Conservation (phyloP, 2,113 vertebrate genomes). For the Columbina picui region DNA sequence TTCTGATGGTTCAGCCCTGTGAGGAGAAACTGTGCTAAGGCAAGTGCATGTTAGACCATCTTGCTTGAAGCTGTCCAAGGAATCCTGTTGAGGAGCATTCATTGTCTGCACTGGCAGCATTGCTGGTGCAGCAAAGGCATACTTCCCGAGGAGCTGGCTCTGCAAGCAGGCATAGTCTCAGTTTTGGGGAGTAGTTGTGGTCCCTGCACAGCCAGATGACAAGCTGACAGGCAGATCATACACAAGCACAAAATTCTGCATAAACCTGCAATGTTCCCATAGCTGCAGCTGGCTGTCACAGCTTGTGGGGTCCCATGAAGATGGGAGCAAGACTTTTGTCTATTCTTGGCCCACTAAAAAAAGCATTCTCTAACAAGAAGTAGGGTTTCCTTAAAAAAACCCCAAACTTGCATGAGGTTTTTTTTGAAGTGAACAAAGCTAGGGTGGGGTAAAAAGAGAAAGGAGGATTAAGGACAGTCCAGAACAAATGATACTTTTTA, state of each 20-base stretch:
- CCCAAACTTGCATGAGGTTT: background rate
- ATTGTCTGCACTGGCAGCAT: fast-evolving
- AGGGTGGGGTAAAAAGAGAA: background rate
- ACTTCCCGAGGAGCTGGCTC: background rate
- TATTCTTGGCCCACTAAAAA: background rate
- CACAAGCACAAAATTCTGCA: background rate
- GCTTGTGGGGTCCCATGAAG: background rate
- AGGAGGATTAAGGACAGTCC: background rate
- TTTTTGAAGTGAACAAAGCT: background rate
- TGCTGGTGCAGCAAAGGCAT: background rate
- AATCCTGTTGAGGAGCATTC: background rate
- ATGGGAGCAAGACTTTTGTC: background rate
- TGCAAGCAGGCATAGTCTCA: background rate
- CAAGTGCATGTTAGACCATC: background rate
- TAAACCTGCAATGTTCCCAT: background rate
- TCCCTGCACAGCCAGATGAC: background rate
- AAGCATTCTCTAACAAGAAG: background rate
- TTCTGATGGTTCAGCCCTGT: background rate
- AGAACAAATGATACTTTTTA: background rate
- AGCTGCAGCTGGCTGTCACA: background rate
- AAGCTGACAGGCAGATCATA: background rate
- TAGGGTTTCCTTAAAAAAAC: background rate
- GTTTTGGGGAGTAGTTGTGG: background rate
- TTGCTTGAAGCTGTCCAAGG: background rate
- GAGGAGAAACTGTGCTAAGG: background rate